Percentiles rank a stretch among this genome's conserved stretches.
Conservation (phyloP, 2,888 invertebrate genomes). For the Tiliacea citrago region DNA sequence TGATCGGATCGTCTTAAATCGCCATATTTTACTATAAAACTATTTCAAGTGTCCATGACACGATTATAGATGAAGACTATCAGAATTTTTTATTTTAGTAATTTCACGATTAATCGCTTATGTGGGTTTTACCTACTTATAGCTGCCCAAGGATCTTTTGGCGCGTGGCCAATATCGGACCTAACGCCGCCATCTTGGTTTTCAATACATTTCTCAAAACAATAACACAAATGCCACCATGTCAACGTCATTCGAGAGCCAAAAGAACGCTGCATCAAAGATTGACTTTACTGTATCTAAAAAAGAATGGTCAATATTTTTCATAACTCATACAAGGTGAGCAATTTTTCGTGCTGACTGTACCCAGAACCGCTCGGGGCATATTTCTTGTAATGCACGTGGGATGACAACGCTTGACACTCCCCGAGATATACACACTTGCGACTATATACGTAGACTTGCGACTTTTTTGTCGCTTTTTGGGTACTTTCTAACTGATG, state of each 20-base stretch:
- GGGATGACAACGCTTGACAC: conserved; percentile 73
- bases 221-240: not conserved
- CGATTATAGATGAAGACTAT: not conserved
- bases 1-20: not conserved
- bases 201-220: too few species aligned
- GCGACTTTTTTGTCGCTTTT: conserved; percentile 54
- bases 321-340: not conserved
- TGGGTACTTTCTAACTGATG: not conserved
- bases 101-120: not conserved
- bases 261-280: not conserved
- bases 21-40: not conserved
- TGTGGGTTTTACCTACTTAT: not conserved
- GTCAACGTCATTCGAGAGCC: not conserved
- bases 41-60: not conserved
- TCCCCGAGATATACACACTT: conserved; percentile 52
- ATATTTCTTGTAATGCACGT: conserved; percentile 77
- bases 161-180: not conserved
- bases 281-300: not conserved
- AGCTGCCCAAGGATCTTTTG: too few species aligned
- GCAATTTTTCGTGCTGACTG: conserved; percentile 48
- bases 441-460: conserved; percentile 43
- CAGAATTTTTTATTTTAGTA: not conserved
- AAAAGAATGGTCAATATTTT: not conserved
- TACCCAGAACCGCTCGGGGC: conserved; percentile 75
- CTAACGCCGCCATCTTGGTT: not conserved